These are phyloP conservation scores for Leptodactylus fallax DNA, from an alignment of 2,797 vertebrate species.

Conservation along the genomic window DNA sequence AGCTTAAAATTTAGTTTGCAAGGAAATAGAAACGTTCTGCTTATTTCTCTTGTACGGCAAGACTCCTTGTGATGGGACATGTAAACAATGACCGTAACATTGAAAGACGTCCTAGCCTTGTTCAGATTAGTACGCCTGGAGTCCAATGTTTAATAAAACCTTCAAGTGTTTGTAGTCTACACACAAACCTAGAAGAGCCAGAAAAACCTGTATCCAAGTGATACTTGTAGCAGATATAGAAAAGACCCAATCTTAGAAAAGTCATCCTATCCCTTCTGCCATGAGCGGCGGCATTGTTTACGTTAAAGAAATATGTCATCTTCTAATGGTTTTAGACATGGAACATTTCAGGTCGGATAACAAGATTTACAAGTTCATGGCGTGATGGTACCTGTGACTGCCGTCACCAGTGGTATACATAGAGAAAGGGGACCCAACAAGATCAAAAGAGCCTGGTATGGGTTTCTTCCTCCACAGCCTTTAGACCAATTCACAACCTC, in stretches of 20 bases:
- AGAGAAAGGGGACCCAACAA: background rate
- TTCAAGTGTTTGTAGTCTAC: constrained; percentile 4
- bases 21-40: background rate
- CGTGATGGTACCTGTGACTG: background rate
- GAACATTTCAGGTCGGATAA: background rate
- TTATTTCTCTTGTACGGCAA: background rate
- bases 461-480: background rate
- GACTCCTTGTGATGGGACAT: background rate
- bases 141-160: background rate
- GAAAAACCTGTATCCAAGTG: constrained; percentile 6
- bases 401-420: background rate
- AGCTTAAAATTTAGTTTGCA: background rate
- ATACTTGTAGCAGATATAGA: background rate
- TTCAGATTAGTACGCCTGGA: background rate
- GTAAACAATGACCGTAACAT: constrained; percentile 1
- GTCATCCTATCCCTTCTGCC: background rate
- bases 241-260: background rate
- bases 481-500: background rate
- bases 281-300: background rate
- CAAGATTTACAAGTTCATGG: background rate
- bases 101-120: background rate
- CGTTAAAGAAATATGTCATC: background rate
- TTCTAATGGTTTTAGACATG: background rate
- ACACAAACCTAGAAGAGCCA: constrained; percentile 9
- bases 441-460: too few species aligned